Evolutionary conservation across 2,888 invertebrate species (phyloP).

Genomic region (Drosophila fulvimacula): DNA sequence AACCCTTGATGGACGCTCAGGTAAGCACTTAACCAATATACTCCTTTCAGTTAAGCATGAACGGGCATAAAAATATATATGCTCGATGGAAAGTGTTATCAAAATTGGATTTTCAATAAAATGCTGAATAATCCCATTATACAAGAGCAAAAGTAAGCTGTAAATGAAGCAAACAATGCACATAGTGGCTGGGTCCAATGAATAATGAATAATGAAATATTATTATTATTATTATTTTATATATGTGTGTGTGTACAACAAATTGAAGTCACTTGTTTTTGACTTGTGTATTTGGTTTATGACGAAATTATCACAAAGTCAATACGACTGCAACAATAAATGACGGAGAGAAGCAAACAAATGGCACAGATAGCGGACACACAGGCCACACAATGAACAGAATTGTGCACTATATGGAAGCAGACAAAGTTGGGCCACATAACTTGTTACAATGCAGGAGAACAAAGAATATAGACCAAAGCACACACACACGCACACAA

Average conservation of each 20-base stretch:
- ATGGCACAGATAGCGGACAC: conserved; percentile 45
- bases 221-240: neutral
- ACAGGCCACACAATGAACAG: conserved; percentile 18
- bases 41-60: neutral
- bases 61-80: neutral
- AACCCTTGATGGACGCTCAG: no score
- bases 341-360: conserved; percentile 43
- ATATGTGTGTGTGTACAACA: neutral
- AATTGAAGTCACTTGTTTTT: conserved; percentile 10
- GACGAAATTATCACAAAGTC: conserved; percentile 65
- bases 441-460: conserved; percentile 22
- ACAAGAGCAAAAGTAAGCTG: neutral
- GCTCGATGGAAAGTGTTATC: neutral
- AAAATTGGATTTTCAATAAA: neutral
- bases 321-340: conserved; percentile 56
- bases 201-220: neutral
- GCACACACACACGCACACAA: conserved; percentile 1
- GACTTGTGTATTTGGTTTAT: conserved; percentile 36
- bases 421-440: conserved; percentile 49
- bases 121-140: neutral
- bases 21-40: neutral
- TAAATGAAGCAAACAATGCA: neutral
- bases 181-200: neutral
- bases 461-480: conserved; percentile 22
- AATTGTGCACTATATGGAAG: conserved; percentile 34